phyloP scores from a whole-genome alignment of 2,888 invertebrate species.

The Plebejus anna region DNA sequence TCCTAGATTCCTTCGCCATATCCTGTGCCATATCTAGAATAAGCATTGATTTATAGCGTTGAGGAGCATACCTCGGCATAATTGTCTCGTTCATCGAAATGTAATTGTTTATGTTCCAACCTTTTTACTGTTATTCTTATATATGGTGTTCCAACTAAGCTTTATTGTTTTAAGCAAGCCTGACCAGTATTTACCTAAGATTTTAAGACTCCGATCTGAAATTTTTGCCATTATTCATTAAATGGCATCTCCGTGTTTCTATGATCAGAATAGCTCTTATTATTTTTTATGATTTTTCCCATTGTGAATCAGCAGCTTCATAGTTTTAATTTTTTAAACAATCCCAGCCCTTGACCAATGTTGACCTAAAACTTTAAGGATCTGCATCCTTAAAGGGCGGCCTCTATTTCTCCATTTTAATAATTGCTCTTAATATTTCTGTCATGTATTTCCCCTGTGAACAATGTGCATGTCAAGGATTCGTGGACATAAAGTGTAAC shows the following conservation, averaged over 20 bases:
- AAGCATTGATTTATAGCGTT: slow-evolving; percentile 9
- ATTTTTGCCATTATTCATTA: not conserved
- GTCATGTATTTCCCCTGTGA: not conserved
- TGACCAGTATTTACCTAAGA: not conserved
- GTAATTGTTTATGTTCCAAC: not conserved
- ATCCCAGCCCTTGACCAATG: not conserved
- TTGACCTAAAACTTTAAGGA: not conserved
- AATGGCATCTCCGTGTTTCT: too few relatives aligned
- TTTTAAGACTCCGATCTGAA: not conserved
- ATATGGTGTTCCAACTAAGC: not conserved
- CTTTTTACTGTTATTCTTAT: not conserved
- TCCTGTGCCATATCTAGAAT: slow-evolving; percentile 36
- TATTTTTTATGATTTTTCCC: too few relatives aligned
- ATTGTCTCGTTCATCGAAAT: not conserved
- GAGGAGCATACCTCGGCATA: not conserved
- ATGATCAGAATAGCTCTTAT: too few relatives aligned
- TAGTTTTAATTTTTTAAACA: not conserved
- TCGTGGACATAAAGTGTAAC: not conserved
- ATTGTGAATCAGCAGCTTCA: too few relatives aligned
- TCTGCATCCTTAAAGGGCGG: not conserved
- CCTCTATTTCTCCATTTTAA: not conserved
- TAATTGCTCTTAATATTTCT: not conserved
- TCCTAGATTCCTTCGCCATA: slow-evolving; percentile 29
- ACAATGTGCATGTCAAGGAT: slow-evolving; percentile 6
- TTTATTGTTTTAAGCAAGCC: not conserved